Evolutionary conservation across 1,140 invertebrate genomes (phyloP), one percentile per base, ranked within the genome.

Genomic region (Conopomorpha cramerella): DNA sequence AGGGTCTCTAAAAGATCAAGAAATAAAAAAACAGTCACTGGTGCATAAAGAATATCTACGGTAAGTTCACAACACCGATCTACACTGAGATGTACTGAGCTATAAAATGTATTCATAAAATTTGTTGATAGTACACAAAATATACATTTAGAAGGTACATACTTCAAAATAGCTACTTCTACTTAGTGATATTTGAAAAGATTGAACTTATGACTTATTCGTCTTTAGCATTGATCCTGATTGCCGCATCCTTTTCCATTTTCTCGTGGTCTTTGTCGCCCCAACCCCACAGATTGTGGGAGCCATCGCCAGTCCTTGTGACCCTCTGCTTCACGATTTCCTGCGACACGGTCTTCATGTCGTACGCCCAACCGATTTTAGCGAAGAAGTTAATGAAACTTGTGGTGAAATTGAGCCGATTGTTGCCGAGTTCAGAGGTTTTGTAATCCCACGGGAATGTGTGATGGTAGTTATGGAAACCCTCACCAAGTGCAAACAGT

Each of bases 381-480:
- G 90, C 86, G 56, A 90, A 89, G 42, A 91, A 83, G 50, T 96
- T 91, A 43, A 96, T 93, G 58, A 95, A 93, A 1, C 80, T 78
- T 0, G 88, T 93, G 0, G 93, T 95, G 28, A 89, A 78, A 56
- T 97, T 98, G 8, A 88, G 66, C 8, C 81, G 81, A 73, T 89
- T 92, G 52, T 86, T 83, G 26, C 93, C 90, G 0, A 92, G 77
- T 58, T 93, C 91, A 3, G 90, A 82, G 2, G 91, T 87, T 59
- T 92, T 91, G 81, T 95, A 95, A 60, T 98, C 95, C 85, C 92
- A 92, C 0, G 96, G 95, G 78, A 98, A 98, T 0, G 90, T 89
- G 74, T 98, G 95, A 62, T 98, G 95, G 70, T 96, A 98, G 70
- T 97, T 97, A 63, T 97, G 94, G 86, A 91, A 96, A 1, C 93